Evolutionary conservation across 2,888 invertebrate species (phyloP).

Genomic region (Nomada hirtipes): DNA sequence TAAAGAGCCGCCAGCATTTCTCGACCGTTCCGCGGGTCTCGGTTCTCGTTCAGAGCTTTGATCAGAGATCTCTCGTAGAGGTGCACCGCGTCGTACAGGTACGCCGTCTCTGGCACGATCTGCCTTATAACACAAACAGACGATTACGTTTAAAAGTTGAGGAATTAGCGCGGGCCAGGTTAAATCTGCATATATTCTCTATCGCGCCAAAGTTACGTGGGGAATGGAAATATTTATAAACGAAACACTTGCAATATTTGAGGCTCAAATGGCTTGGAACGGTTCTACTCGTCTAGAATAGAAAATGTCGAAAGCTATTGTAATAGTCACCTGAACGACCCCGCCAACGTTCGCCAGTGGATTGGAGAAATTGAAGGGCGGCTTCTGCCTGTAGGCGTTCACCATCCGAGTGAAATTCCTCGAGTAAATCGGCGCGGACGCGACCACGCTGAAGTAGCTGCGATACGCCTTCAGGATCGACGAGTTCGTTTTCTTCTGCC

Average conservation of each 20-base stretch:
- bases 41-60: slow-evolving; percentile 88
- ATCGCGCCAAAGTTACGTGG: background rate
- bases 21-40: slow-evolving; percentile 91
- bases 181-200: background rate
- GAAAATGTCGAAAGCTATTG: slow-evolving; percentile 11
- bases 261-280: too few species aligned
- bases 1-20: slow-evolving; percentile 91
- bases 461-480: slow-evolving; percentile 90
- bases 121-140: slow-evolving; percentile 83
- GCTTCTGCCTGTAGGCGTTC: slow-evolving; percentile 92
- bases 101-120: slow-evolving; percentile 95
- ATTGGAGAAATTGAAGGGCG: slow-evolving; percentile 95
- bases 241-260: too few species aligned
- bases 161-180: too few species aligned
- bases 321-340: slow-evolving; percentile 82
- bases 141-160: slow-evolving; percentile 58
- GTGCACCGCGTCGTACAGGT: slow-evolving; percentile 97
- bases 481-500: slow-evolving; percentile 85
- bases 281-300: background rate
- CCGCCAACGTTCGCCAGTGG: slow-evolving; percentile 90
- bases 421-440: slow-evolving; percentile 90
- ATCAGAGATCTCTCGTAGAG: slow-evolving; percentile 94
- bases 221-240: background rate
- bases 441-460: slow-evolving; percentile 93
- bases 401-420: slow-evolving; percentile 91